Evolutionary conservation across 1,140 invertebrate species (phyloP).

Genomic region (Cydia pomonella): DNA sequence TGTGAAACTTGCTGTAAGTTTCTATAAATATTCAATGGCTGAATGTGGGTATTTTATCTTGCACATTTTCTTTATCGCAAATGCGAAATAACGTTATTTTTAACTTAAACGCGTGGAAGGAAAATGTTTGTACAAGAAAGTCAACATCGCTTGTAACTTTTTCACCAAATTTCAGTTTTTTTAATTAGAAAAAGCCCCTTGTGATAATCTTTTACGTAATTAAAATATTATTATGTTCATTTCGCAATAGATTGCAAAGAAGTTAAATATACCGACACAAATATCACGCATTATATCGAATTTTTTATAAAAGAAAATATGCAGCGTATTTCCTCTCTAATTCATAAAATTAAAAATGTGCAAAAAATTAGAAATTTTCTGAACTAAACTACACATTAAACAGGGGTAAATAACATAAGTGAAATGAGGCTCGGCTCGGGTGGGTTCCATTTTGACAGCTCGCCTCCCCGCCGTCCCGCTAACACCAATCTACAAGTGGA

Average conservation of each 20-base stretch:
- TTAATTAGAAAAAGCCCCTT: not conserved
- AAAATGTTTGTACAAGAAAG: not conserved
- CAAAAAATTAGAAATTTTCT: not conserved
- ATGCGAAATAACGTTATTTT: not conserved
- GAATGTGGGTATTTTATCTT: conserved; percentile 2
- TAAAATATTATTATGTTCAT: no score
- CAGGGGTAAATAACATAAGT: not conserved
- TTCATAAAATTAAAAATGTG: not conserved
- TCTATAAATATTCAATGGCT: not conserved
- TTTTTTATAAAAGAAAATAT: no score
- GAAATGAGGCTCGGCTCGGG: not conserved
- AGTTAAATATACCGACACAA: no score
- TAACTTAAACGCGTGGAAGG: not conserved
- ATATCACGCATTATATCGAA: no score
- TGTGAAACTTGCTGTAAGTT: not conserved
- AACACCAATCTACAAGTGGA: conserved; percentile 27
- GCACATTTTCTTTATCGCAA: not conserved
- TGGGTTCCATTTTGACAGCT: conserved; percentile 12
- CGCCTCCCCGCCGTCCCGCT: conserved; percentile 13
- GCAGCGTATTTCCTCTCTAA: no score
- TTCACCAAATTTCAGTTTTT: not conserved
- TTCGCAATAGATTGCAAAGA: not conserved
- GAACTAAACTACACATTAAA: not conserved
- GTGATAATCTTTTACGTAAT: not conserved
- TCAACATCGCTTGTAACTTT: not conserved